Conservation (phyloP, 2,888 invertebrate species). For the Cryptophagus acutangulus region DNA sequence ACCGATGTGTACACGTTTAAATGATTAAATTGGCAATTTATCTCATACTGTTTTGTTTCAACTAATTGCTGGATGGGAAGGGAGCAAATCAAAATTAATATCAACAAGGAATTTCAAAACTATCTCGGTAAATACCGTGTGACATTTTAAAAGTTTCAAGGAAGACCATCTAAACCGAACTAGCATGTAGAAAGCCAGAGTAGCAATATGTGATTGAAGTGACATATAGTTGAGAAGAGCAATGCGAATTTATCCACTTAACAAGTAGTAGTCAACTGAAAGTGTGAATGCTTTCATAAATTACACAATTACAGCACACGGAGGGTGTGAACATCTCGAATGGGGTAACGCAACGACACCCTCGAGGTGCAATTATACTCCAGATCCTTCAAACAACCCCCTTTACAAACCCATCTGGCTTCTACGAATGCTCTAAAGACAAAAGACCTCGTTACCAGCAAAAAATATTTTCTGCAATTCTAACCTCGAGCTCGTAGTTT, state of each 20-base stretch:
- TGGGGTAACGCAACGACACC: constrained; percentile 36
- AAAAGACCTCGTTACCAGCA: constrained; percentile 43
- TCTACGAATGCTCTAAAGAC: constrained; percentile 37
- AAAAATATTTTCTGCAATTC: constrained; percentile 40
- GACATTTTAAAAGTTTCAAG: too few species aligned
- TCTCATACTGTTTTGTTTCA: too few species aligned
- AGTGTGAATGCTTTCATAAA: constrained; percentile 38
- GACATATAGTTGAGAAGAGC: too few species aligned
- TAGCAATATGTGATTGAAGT: too few species aligned
- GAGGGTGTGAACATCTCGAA: constrained; percentile 38
- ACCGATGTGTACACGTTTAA: neutral
- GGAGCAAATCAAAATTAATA: too few species aligned
- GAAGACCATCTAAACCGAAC: too few species aligned
- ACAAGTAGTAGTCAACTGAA: constrained; percentile 29
- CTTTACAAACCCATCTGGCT: constrained; percentile 40
- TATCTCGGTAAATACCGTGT: too few species aligned
- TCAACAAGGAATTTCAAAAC: too few species aligned
- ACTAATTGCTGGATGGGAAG: too few species aligned
- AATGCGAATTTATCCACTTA: constrained; percentile 35
- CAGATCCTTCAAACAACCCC: constrained; percentile 38
- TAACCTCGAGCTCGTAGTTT: constrained; percentile 30
- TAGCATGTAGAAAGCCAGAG: too few species aligned
- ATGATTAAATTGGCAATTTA: neutral
- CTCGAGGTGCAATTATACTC: constrained; percentile 44
- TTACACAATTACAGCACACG: constrained; percentile 42